phyloP scores from a whole-genome alignment of 2,797 vertebrate species.

The Nannoperca obscura region DNA sequence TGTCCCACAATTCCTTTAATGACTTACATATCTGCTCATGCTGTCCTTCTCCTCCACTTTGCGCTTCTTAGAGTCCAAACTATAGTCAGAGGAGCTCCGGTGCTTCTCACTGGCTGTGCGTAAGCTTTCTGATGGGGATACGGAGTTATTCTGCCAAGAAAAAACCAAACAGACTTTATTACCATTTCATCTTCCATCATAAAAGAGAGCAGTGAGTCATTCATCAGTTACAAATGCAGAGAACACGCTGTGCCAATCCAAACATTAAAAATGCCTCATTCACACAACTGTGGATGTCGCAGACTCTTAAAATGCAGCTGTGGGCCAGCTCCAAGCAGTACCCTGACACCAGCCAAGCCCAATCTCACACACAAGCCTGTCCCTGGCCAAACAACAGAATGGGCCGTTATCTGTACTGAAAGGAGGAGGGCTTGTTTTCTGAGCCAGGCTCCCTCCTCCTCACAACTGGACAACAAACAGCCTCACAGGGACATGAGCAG shows the following conservation, averaged over 20 bases:
- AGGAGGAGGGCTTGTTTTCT: slow-evolving; percentile 82
- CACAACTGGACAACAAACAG: slow-evolving; percentile 85
- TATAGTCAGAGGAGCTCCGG: slow-evolving; percentile 92
- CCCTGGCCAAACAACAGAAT: slow-evolving; percentile 80
- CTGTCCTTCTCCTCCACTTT: slow-evolving; percentile 97
- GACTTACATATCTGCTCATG: slow-evolving; percentile 94
- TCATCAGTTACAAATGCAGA: slow-evolving; percentile 59
- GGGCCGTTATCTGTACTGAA: slow-evolving; percentile 82
- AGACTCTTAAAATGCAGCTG: slow-evolving; percentile 80
- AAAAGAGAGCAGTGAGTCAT: slow-evolving; percentile 59
- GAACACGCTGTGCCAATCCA: slow-evolving; percentile 60
- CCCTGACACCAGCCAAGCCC: slow-evolving; percentile 80
- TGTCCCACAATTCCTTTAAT: slow-evolving; percentile 5
- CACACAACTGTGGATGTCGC: slow-evolving; percentile 64
- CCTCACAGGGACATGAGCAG: slow-evolving; percentile 85
- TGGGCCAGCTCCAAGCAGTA: slow-evolving; percentile 76
- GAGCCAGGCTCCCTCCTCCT: slow-evolving; percentile 75
- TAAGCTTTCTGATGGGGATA: slow-evolving; percentile 95
- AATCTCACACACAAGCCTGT: slow-evolving; percentile 80
- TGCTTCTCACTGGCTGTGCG: slow-evolving; percentile 93
- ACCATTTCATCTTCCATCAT: slow-evolving; percentile 45
- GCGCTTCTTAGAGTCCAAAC: slow-evolving; percentile 94
- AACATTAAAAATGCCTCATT: slow-evolving; percentile 70
- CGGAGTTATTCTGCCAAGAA: slow-evolving; percentile 91
- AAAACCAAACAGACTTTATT: slow-evolving; percentile 61